These are phyloP conservation scores for Didymodactylos carnosus DNA, from an alignment of 2,888 invertebrate species.

Conservation along the genomic window DNA sequence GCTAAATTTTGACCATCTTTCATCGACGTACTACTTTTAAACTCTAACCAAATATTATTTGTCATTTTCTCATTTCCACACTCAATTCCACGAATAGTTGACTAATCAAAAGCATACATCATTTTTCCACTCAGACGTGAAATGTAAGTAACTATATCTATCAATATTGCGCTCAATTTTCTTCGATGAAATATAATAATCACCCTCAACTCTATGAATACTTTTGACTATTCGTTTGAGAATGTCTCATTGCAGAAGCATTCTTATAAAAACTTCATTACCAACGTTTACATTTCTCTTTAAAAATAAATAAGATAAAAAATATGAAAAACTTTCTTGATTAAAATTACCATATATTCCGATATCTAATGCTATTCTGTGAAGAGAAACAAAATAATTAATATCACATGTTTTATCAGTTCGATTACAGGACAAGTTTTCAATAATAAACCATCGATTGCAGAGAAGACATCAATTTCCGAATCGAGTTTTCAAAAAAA, in stretches of 20 bases:
- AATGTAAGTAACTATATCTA: too few species aligned
- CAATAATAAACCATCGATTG: too few species aligned
- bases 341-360: background rate
- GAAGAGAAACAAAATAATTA: background rate
- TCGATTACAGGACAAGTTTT: too few species aligned
- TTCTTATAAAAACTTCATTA: background rate
- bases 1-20: background rate
- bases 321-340: background rate
- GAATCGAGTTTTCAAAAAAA: too few species aligned
- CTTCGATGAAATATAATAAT: background rate
- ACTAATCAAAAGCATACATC: background rate
- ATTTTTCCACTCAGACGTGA: background rate
- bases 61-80: background rate
- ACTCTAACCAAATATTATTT: background rate
- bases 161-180: too few species aligned
- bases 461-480: too few species aligned
- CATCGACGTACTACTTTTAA: background rate
- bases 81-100: background rate
- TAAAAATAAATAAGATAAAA: background rate
- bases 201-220: background rate
- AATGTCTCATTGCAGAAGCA: background rate
- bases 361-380: background rate
- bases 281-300: background rate
- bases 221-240: background rate
- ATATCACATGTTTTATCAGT: too few species aligned